Evolutionary conservation across 30 jellyfish, hydroid and myxozoan genomes (phyloP), one percentile per base, ranked within the genome.

Genomic region (Aurelia aurita): DNA sequence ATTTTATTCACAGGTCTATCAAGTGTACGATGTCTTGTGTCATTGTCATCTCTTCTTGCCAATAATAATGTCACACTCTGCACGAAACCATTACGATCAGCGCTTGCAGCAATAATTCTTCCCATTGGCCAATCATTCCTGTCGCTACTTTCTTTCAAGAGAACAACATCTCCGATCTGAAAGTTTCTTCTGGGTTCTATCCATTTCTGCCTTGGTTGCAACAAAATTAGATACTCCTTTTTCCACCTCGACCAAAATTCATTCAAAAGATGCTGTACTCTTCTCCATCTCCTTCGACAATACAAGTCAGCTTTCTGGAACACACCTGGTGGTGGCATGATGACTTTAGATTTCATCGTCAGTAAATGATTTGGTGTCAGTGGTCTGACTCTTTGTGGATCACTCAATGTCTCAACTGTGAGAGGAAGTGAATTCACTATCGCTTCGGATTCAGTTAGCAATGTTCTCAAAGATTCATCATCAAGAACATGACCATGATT

Each of bases 401-500:
- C 86, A n/a, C 86, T 74, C 54, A 74, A 9, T 43, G 81, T 49
- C 62, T 74, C 87, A 16, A 27, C 64, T 47, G 75, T 45, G 45
- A 74, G 75, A 47, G 87, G 87, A 26, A 68, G 73, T 1, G 80
- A 74, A 54, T 74, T 74, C 58, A 44, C 27, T 49, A 74, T 55
- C 19, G 74, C 75, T 74, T 74, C 87, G 83, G 49, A 28, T 53
- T 74, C 87, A 53, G 87, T 74, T 27, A 74, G 73, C 75, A 74
- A 32, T 45, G 76, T 74, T 51, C 64, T 47, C 76, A 74, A 57
- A 20, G 75, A 57, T 51, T 74, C 87, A 26, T 74, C 87, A 55
- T 72, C 70, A 27, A 74, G 75, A 55, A 15, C 28, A 28, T 74
- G 51, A 12, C 87, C 80, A 44, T 57, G 75, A 14, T 47, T 74